Conservation (phyloP, 2,797 vertebrate species). For the Crenuchus spilurus region DNA sequence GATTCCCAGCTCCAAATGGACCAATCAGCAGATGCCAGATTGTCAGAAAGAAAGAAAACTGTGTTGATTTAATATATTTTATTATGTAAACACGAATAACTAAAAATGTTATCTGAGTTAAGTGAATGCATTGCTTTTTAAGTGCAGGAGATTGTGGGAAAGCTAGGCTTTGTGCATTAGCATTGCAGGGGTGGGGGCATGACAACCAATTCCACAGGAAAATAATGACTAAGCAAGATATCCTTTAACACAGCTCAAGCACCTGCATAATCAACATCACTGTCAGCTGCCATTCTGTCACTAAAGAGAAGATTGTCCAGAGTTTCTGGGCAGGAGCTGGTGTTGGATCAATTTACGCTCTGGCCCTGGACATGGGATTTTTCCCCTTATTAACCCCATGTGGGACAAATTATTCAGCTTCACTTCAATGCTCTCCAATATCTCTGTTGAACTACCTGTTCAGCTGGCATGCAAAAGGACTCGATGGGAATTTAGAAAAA, state of each 20-base stretch:
- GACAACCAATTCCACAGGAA: conserved; percentile 34
- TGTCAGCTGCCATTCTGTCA: conserved; percentile 28
- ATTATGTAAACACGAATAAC: not conserved
- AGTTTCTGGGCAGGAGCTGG: conserved; percentile 17
- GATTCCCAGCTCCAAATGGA: too few species aligned
- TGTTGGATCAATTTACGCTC: conserved; percentile 40
- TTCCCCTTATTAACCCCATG: conserved; percentile 27
- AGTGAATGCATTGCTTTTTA: not conserved
- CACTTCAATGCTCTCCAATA: not conserved
- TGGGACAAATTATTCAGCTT: conserved; percentile 18
- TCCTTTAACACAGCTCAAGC: conserved; percentile 38
- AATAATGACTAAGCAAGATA: conserved; percentile 48
- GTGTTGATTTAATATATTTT: not conserved
- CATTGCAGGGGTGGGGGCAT: conserved; percentile 22
- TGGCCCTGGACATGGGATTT: conserved; percentile 15
- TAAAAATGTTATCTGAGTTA: too few species aligned
- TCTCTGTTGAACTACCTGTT: conserved; percentile 2
- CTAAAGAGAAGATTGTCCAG: conserved; percentile 36
- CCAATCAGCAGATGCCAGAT: too few species aligned
- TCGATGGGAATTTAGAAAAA: conserved; percentile 31
- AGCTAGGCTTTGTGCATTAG: conserved; percentile 24
- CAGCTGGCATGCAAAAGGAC: conserved; percentile 19
- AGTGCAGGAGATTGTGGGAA: conserved; percentile 21
- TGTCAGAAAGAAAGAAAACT: too few species aligned
- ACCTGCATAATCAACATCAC: conserved; percentile 44